These are phyloP conservation scores for Eupithecia pulchellata DNA, from an alignment of 2,888 invertebrate species.

Conservation along the genomic window DNA sequence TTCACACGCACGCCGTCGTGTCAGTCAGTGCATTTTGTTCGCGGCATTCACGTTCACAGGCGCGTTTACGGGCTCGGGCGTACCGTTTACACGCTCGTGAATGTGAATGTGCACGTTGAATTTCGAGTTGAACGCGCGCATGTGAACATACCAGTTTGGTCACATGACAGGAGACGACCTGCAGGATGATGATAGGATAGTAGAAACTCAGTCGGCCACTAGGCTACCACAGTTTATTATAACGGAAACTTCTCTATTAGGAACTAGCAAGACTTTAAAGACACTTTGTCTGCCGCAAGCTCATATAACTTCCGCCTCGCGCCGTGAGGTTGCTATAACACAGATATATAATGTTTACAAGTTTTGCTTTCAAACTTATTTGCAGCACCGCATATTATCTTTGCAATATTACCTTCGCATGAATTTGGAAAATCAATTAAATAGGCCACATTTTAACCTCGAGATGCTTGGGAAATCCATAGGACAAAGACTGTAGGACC, in stretches of 20 bases:
- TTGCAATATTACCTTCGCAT: not conserved
- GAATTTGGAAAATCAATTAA: not conserved
- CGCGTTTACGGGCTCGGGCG: too few relatives aligned
- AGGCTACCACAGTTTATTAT: slow-evolving; percentile 45
- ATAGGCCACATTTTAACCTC: not conserved
- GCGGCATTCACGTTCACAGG: too few relatives aligned
- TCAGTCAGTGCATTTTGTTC: too few relatives aligned
- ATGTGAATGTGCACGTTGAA: too few relatives aligned
- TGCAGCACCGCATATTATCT: not conserved
- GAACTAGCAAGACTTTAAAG: slow-evolving; percentile 45
- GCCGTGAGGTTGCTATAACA: slow-evolving; percentile 38
- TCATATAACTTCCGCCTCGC: slow-evolving; percentile 59
- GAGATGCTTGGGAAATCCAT: not conserved
- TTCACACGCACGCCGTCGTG: too few relatives aligned
- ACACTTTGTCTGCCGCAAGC: slow-evolving; percentile 54
- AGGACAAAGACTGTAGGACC: not conserved
- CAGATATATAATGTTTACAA: slow-evolving; percentile 33
- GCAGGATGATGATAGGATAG: not conserved
- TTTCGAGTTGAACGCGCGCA: too few relatives aligned
- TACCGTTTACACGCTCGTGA: too few relatives aligned
- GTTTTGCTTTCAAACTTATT: slow-evolving; percentile 9
- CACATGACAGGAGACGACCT: not conserved
- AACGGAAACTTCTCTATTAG: slow-evolving; percentile 57
- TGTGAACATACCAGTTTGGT: too few relatives aligned
- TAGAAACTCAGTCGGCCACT: not conserved